These are phyloP conservation scores for Emys orbicularis DNA, from an alignment of 2,797 vertebrate species.

Conservation along the genomic window DNA sequence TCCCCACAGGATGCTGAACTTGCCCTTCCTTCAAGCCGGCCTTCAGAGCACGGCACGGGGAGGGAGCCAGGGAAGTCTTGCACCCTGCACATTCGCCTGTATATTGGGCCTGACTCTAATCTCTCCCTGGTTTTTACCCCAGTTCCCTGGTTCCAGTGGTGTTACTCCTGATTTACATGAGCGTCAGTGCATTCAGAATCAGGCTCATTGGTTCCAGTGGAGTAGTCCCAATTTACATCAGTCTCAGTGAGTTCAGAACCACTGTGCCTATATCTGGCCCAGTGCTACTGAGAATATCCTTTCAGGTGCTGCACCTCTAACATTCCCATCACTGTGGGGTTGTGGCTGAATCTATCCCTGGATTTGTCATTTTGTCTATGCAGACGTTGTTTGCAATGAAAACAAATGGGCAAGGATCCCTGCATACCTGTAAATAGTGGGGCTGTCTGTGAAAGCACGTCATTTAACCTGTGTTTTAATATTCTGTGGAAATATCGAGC, in stretches of 20 bases:
- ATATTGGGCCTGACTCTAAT: neutral
- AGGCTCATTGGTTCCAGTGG: fast-evolving
- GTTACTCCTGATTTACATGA: neutral
- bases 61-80: neutral
- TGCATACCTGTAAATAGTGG: constrained; percentile 43
- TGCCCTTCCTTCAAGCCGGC: no score
- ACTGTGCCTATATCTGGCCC: fast-evolving
- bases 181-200: fast-evolving
- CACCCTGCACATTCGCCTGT: neutral
- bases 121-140: neutral
- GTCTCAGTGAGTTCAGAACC: fast-evolving
- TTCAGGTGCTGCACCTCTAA: neutral
- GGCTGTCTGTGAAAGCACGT: constrained; percentile 3
- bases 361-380: fast-evolving
- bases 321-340: fast-evolving
- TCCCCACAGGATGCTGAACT: neutral
- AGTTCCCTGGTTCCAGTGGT: neutral
- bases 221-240: fast-evolving
- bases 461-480: constrained; percentile 12
- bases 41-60: neutral
- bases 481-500: constrained; percentile 44
- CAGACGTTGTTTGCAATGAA: neutral
- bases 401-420: fast-evolving
- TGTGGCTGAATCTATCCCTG: neutral
- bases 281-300: fast-evolving